phyloP scores from a whole-genome alignment of 1,140 invertebrate species.

The Drosophila mauritiana region DNA sequence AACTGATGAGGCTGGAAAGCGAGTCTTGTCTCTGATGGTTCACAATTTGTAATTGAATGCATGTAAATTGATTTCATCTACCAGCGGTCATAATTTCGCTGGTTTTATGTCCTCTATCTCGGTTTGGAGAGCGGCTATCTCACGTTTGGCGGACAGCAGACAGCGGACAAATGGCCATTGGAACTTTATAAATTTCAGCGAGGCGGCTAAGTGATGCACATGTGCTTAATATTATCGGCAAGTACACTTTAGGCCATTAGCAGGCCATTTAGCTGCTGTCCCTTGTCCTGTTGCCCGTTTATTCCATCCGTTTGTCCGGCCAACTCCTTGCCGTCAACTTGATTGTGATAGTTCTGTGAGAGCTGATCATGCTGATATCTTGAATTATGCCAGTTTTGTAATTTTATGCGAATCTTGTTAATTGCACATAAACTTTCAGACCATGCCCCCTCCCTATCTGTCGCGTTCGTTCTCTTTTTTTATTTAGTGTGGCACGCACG shows the following conservation, averaged over 20 bases:
- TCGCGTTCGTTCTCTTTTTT: not conserved
- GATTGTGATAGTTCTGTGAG: constrained; percentile 58
- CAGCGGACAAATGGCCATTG: constrained; percentile 46
- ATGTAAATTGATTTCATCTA: constrained; percentile 79
- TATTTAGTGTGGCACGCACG: constrained; percentile 24
- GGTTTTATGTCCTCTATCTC: constrained; percentile 28
- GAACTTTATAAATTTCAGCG: constrained; percentile 56
- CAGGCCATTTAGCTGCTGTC: constrained; percentile 72
- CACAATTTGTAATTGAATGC: constrained; percentile 82
- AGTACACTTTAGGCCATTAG: constrained; percentile 83
- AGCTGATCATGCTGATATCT: constrained; percentile 59
- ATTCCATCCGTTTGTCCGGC: not conserved
- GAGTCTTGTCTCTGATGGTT: constrained; percentile 55
- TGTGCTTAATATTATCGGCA: constrained; percentile 80
- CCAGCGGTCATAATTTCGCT: constrained; percentile 36
- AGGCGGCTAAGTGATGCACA: constrained; percentile 55
- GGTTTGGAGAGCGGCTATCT: constrained; percentile 30
- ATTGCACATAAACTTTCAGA: constrained; percentile 60
- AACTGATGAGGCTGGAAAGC: constrained; percentile 24
- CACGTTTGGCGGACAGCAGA: constrained; percentile 11
- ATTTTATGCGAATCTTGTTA: constrained; percentile 82
- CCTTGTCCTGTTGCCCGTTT: not conserved
- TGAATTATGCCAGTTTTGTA: constrained; percentile 83
- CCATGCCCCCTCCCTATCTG: not conserved
- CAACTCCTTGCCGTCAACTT: constrained; percentile 15